Evolutionary conservation across 2,113 vertebrate genomes (phyloP).

Genomic region (Leptobrachium leishanense): DNA sequence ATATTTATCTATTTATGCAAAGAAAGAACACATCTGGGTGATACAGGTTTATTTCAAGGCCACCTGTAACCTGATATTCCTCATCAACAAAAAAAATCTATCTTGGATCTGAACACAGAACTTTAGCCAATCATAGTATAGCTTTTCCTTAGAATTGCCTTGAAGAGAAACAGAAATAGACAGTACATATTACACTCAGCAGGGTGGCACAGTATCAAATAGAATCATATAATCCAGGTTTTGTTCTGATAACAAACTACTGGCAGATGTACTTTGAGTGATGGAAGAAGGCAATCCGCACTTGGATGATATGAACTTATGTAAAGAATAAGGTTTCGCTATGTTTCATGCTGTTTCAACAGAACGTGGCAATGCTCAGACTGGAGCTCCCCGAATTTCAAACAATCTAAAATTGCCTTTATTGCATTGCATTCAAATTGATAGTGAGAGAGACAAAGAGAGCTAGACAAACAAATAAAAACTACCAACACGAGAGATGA

Average conservation of each 20-base stretch:
- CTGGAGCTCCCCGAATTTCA: not conserved
- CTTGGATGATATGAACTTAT: conserved; percentile 15
- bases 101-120: not conserved
- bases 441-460: no score
- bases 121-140: not conserved
- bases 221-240: conserved; percentile 13
- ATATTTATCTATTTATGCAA: no score
- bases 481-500: no score
- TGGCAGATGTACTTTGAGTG: conserved; percentile 7
- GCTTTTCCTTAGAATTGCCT: not conserved
- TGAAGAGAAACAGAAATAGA: not conserved
- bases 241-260: conserved; percentile 21
- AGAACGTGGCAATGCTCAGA: not conserved
- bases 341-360: conserved; percentile 13
- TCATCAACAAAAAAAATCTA: no score
- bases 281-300: not conserved
- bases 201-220: conserved; percentile 13
- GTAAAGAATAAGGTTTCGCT: not conserved
- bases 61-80: no score
- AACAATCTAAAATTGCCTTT: not conserved
- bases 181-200: conserved; percentile 13
- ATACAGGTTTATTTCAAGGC: no score
- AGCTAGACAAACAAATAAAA: no score
- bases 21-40: no score
- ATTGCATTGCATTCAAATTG: not conserved